Percentiles rank a stretch among this genome's conserved stretches.
These are phyloP conservation scores for Folsomia manolachei DNA, from an alignment of 2,888 invertebrate genomes.

Conservation along the genomic window DNA sequence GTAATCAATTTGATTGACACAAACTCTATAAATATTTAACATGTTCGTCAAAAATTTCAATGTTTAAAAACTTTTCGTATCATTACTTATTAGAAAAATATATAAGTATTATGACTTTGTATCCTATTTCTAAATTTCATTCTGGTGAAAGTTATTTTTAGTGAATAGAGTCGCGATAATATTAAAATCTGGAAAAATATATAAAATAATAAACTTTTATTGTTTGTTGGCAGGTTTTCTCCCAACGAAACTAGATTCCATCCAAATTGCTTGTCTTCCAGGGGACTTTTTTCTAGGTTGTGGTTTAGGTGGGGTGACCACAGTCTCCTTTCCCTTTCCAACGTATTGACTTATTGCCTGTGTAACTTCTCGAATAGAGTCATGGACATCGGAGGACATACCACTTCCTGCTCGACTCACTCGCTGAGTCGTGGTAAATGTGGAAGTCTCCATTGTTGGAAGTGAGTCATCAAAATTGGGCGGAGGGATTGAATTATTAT, in stretches of 20 bases:
- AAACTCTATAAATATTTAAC: too few species aligned
- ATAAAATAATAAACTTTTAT: neutral
- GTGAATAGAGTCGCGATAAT: neutral
- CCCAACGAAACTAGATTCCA: constrained; percentile 88
- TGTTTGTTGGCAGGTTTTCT: constrained; percentile 63
- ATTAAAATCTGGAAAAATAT: neutral
- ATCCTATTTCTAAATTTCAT: neutral
- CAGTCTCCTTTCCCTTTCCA: constrained; percentile 33
- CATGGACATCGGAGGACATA: constrained; percentile 56
- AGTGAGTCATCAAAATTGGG: constrained; percentile 24
- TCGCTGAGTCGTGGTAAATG: neutral
- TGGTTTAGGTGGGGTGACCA: constrained; percentile 39
- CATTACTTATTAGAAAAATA: neutral
- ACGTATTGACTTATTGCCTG: constrained; percentile 61
- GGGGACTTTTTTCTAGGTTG: constrained; percentile 41
- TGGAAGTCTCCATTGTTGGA: too few species aligned
- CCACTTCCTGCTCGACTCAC: neutral
- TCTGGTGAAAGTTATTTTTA: neutral
- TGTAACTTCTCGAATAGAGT: constrained; percentile 87
- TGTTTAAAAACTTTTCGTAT: neutral
- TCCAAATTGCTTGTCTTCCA: constrained; percentile 65
- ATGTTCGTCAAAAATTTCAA: neutral
- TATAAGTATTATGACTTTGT: neutral
- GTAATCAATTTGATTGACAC: too few species aligned
- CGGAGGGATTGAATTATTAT: constrained; percentile 22